Evolutionary conservation across 2,113 vertebrate genomes (phyloP), one percentile per base, ranked within the genome.

Genomic region (Pimephales promelas): DNA sequence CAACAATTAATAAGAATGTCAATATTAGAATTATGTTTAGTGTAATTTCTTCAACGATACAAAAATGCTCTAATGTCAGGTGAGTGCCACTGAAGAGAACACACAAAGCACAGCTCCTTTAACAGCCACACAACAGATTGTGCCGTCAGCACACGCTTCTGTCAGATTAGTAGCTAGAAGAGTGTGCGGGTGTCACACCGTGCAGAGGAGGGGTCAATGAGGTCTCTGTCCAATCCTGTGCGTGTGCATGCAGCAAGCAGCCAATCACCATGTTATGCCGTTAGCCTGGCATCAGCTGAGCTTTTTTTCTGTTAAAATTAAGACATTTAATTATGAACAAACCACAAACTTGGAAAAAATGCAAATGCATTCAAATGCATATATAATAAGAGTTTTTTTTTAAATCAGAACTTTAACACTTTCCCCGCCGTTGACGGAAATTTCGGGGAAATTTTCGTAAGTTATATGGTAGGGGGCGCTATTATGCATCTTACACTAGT

Each of bases 161-260:
- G 82, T 92, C 89, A 88, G 85, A 93, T 97, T 96, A 97, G 91
- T 93, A 96, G 94, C 94, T 94, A 92, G 94, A 92, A 94, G 94
- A 92, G 91, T 95, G 91, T 96, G 10, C 94, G 94, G 93, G 93
- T 93, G 95, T 88, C 92, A 94, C 86, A 95, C 36, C 13, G 76
- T 79, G 36, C 56, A 79, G 47, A 94, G 95, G 91, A 94, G 93
- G 94, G 94, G 92, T 88, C 94, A 95, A 95, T 92, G 94, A 90
- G 94, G 88, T 96, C 88, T 92, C 92, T 94, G 94, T 95, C 94
- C 96, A 96, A 95, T 97, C 96, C 96, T 31, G 66, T 96, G 94
- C 76, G n/a, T 95, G 93, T 93, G 95, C 97, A 98, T 98, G 97
- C 97, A 98, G 97, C 96, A 97, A 97, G 96, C 95, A 96, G 96